phyloP scores from a whole-genome alignment of 2,797 vertebrate species.

The Sebastes itinus region DNA sequence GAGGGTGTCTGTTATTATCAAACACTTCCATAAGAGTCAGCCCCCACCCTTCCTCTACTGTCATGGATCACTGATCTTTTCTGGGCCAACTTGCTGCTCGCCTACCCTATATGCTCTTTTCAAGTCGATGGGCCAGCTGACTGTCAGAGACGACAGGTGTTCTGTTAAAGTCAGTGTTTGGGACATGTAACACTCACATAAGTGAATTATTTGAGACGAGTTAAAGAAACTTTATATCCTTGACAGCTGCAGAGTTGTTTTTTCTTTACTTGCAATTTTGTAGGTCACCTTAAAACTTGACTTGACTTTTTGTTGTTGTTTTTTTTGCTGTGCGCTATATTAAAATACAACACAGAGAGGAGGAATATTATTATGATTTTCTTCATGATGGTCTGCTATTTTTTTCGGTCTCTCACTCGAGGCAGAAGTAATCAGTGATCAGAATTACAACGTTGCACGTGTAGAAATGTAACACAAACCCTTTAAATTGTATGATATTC shows the following conservation, averaged over 20 bases:
- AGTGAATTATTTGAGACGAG: neutral
- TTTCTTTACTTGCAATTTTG: neutral
- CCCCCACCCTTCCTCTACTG: neutral
- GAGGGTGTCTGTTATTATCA: slow-evolving; percentile 40
- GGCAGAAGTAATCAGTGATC: neutral
- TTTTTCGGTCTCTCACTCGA: neutral
- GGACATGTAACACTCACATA: neutral
- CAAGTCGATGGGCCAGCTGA: slow-evolving; percentile 42
- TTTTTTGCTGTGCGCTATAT: neutral
- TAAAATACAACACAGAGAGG: neutral
- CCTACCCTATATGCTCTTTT: slow-evolving; percentile 60
- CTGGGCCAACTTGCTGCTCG: slow-evolving; percentile 34
- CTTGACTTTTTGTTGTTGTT: neutral
- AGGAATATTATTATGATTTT: neutral
- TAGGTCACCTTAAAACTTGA: neutral
- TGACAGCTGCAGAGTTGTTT: neutral
- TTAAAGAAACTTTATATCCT: neutral
- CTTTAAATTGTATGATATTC: neutral
- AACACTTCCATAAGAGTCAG: slow-evolving; percentile 41
- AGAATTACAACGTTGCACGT: neutral
- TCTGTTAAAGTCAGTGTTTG: slow-evolving; percentile 6
- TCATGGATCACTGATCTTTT: slow-evolving; percentile 52
- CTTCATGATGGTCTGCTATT: neutral
- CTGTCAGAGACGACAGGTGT: slow-evolving; percentile 24
- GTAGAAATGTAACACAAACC: neutral